Evolutionary conservation across 2,888 invertebrate species (phyloP), one percentile per base, ranked within the genome.

Genomic region (Zygothrica quintamaculata): DNA sequence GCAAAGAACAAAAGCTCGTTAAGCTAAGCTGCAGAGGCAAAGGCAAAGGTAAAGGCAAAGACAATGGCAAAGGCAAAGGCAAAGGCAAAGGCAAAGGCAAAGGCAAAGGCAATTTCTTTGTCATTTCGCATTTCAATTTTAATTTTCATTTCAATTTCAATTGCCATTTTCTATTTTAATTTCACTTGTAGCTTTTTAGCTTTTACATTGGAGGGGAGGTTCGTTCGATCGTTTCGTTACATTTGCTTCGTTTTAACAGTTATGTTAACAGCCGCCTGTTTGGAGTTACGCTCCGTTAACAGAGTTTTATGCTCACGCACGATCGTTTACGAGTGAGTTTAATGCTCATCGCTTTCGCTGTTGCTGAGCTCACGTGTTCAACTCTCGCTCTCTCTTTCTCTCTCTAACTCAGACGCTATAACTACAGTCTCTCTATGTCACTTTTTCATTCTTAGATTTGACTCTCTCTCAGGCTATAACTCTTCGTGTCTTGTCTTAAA

Each of bases 1-100:
- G 56, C 58, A 51, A 59, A 74, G 66, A 65, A 76, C 70, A 73
- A 69, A 81, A 79, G 78, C 78, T 77, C 64, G 61, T 68, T 77
- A 77, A 66, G 57, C 57, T 53, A 61, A 46, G 13, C 16, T 13
- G 36, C 36, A n/a, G 36, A 7, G 4, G 36, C 36, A 36, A 22
- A 44, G 18, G 18, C 4, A 18, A 47, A 39, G n/a, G n/a, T n/a
- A 34, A 9, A 44, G 18, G 18, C 4, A 18, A 47, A 47, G n/a
- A n/a, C n/a, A n/a, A n/a, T n/a, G n/a, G n/a, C n/a, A n/a, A n/a
- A n/a, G n/a, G n/a, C n/a, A n/a, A n/a, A n/a, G n/a, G n/a, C n/a
- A n/a, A n/a, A n/a, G n/a, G n/a, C n/a, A n/a, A n/a, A n/a, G n/a
- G n/a, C n/a, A n/a, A 16, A 31, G 48, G 36, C 36, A n/a, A 13